Conservation (phyloP, 2,797 vertebrate genomes). For the Fistularia tabacaria region DNA sequence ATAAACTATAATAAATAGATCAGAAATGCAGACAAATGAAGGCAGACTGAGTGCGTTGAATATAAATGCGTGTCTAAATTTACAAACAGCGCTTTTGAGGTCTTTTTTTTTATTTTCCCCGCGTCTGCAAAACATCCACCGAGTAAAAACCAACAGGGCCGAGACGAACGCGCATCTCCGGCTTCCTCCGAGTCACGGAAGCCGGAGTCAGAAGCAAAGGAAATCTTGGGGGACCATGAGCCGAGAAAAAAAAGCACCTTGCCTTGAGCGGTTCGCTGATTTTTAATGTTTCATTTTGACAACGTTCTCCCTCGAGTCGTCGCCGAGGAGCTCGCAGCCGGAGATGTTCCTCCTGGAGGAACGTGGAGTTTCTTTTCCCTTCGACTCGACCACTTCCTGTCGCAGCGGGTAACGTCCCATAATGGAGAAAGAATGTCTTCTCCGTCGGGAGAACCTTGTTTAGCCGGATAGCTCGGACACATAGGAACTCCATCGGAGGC, state of each 20-base stretch:
- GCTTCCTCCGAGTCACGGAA: too few relatives aligned
- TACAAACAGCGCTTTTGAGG: too few relatives aligned
- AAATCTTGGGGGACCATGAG: constrained; percentile 3
- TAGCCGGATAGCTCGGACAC: constrained; percentile 60
- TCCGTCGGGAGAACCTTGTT: constrained; percentile 67
- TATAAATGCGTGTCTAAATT: too few relatives aligned
- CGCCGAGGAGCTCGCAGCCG: constrained; percentile 52
- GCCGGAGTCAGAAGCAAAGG: too few relatives aligned
- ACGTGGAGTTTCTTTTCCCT: constrained; percentile 26
- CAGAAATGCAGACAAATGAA: too few relatives aligned
- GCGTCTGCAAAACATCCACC: too few relatives aligned
- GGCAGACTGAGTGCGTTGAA: too few relatives aligned
- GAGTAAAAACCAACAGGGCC: too few relatives aligned
- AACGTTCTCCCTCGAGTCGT: constrained; percentile 46
- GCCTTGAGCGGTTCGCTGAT: constrained; percentile 60
- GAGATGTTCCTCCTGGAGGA: constrained; percentile 49
- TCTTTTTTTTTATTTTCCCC: too few relatives aligned
- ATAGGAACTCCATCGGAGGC: too few relatives aligned
- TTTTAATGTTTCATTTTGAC: constrained; percentile 70
- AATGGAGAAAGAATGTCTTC: constrained; percentile 81
- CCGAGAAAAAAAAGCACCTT: constrained; percentile 52
- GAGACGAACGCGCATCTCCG: too few relatives aligned
- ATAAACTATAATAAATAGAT: too few relatives aligned
- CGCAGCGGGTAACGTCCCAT: constrained; percentile 73
- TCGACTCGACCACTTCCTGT: constrained; percentile 51